Evolutionary conservation across 2,888 invertebrate species (phyloP), one percentile per base, ranked within the genome.

Genomic region (Acanthoscelides obtectus): DNA sequence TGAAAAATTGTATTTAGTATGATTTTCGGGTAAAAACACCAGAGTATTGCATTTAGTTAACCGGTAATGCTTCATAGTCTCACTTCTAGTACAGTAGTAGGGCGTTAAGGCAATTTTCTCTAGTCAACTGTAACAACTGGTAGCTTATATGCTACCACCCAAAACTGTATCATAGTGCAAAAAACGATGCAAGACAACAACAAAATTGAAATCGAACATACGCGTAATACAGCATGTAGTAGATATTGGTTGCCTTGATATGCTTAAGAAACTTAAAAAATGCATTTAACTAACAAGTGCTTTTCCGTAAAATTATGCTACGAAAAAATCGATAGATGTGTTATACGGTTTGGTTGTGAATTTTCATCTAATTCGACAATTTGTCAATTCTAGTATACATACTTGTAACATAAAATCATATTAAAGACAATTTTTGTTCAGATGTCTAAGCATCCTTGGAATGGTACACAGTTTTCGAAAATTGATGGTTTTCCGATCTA

Each of bases 1-100:
- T 2, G 66, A 66, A 66, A 66, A 66, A 66, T 21, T 66, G 66
- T 66, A 22, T 66, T 66, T 66, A 66, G 66, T 66, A 66, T 66
- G 22, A 21, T 66, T 17, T 66, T 20, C 17, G 45, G 17, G n/a
- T n/a, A n/a, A 45, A 45, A 5, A 25, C 6, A 45, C 17, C 5
- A 4, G 8, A 45, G 45, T 45, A 6, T 12, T 45, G 45, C 45
- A 45, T 45, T 45, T 45, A 45, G 3, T 45, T 45, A 45, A 12
- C 12, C 17, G 45, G 45, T 45, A 45, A 1, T 45, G 45, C 5
- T 45, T 45, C 45, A 3, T 45, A 4, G 45, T 1, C 25, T 25
- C 45, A 45, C 45, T 3, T 45, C 45, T 45, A 45, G n/a, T 45
- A 45, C 45, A 12, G 17, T 45, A 3, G 6, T 17, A n/a, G n/a